A percentile compares a stretch with the other conserved stretches of the same genome.
Conservation (phyloP, 2,113 vertebrate genomes). For the Brachypteracias leptosomus region DNA sequence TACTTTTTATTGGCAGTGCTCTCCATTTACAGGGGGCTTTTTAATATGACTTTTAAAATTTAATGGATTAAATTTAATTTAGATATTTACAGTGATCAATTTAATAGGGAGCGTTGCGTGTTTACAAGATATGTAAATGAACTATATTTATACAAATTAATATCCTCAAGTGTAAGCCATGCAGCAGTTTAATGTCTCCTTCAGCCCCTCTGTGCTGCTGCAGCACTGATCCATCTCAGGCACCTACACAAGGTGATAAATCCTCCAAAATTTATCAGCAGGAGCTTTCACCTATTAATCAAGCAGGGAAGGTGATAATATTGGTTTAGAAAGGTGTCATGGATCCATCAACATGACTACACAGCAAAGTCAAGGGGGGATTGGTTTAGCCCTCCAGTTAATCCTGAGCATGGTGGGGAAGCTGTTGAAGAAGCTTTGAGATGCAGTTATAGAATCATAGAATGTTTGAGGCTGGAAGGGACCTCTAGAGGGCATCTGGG, state of each 20-base stretch:
- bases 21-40: conserved; percentile 35
- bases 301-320: conserved; percentile 1
- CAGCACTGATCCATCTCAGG: conserved; percentile 8
- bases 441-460: too few relatives aligned
- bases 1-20: conserved; percentile 54
- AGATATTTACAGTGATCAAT: conserved; percentile 72
- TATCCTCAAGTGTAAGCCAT: conserved; percentile 59
- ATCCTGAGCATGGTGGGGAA: background rate
- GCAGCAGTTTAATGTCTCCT: conserved; percentile 30
- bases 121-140: conserved; percentile 75
- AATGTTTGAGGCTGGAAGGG: too few relatives aligned
- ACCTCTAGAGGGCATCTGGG: too few relatives aligned
- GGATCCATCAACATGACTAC: background rate
- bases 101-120: conserved; percentile 63
- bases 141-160: conserved; percentile 65
- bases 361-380: background rate
- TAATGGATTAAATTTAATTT: conserved; percentile 74
- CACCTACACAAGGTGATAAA: conserved; percentile 39
- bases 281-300: background rate
- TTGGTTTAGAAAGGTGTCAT: conserved; percentile 13
- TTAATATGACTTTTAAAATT: conserved; percentile 59
- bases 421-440: background rate
- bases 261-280: conserved; percentile 5
- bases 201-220: conserved; percentile 1
- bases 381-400: background rate